Evolutionary conservation across 2,888 invertebrate genomes (phyloP).

Genomic region (Meganola albula): DNA sequence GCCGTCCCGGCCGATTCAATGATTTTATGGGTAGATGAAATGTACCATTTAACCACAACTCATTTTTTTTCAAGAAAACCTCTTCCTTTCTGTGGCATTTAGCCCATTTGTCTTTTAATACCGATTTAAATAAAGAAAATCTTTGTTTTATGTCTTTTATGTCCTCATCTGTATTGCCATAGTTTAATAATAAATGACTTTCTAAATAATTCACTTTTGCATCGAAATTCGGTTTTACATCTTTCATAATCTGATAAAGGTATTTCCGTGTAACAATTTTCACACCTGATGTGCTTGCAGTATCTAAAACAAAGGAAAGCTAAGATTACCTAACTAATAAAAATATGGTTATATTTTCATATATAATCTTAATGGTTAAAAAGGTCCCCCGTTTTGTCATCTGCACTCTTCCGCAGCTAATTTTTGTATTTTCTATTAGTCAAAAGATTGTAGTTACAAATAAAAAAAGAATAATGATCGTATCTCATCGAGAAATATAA

Average conservation of each 20-base stretch:
- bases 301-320: too few relatives aligned
- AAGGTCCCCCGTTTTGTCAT: too few relatives aligned
- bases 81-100: background rate
- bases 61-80: background rate
- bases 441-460: too few relatives aligned
- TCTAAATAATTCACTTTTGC: conserved; percentile 1
- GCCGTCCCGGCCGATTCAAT: background rate
- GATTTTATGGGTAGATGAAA: conserved; percentile 1
- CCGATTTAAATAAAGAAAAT: conserved; percentile 2
- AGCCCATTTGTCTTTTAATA: background rate
- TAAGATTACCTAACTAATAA: too few relatives aligned
- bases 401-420: too few relatives aligned
- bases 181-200: background rate
- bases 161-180: background rate
- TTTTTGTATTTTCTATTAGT: too few relatives aligned
- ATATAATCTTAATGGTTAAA: too few relatives aligned
- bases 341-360: too few relatives aligned
- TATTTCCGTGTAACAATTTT: background rate
- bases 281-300: too few relatives aligned
- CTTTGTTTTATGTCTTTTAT: conserved; percentile 1
- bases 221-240: background rate
- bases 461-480: too few relatives aligned
- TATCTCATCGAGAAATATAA: too few relatives aligned
- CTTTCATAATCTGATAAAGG: background rate
- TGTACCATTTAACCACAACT: conserved; percentile 2